Evolutionary conservation across 2,797 vertebrate genomes (phyloP).

Genomic region (Poeciliopsis gracilis): DNA sequence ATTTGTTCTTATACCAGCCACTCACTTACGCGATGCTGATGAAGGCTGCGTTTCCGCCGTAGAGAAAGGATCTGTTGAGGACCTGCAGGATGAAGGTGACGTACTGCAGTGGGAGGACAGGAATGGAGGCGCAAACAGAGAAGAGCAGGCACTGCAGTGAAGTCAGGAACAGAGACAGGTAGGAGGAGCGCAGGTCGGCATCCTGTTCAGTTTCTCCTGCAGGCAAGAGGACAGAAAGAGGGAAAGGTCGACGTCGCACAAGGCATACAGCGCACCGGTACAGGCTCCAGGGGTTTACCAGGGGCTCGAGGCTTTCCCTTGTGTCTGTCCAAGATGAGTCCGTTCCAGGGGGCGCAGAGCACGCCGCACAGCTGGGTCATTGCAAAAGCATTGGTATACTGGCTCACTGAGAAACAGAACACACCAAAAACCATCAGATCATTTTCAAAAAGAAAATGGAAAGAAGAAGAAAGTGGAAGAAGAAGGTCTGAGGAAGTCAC

Average conservation of each 20-base stretch:
- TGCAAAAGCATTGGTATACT: conserved; percentile 91
- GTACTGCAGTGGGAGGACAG: conserved; percentile 84
- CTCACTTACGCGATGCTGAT: conserved; percentile 89
- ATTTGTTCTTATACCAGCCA: conserved; percentile 20
- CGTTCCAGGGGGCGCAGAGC: conserved; percentile 93
- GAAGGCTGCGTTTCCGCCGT: conserved; percentile 88
- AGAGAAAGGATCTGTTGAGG: conserved; percentile 91
- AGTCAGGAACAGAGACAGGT: conserved; percentile 85
- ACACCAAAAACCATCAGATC: not conserved
- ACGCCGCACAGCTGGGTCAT: conserved; percentile 91
- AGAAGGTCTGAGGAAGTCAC: conserved; percentile 8
- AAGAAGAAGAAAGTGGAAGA: not conserved
- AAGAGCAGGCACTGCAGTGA: conserved; percentile 86
- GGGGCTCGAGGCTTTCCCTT: conserved; percentile 75
- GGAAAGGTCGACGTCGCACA: not conserved
- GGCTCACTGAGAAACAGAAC: conserved; percentile 80
- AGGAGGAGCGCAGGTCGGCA: conserved; percentile 79
- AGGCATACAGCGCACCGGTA: not conserved
- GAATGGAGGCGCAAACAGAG: conserved; percentile 80
- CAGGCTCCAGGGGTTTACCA: conserved; percentile 59
- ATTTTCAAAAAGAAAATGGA: not conserved
- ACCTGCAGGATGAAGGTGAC: conserved; percentile 89
- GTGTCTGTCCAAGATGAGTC: conserved; percentile 89
- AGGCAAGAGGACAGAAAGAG: not conserved
- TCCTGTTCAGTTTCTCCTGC: conserved; percentile 70